Evolutionary conservation across 2,888 invertebrate genomes (phyloP).

Genomic region (Drosophila paracracens): DNA sequence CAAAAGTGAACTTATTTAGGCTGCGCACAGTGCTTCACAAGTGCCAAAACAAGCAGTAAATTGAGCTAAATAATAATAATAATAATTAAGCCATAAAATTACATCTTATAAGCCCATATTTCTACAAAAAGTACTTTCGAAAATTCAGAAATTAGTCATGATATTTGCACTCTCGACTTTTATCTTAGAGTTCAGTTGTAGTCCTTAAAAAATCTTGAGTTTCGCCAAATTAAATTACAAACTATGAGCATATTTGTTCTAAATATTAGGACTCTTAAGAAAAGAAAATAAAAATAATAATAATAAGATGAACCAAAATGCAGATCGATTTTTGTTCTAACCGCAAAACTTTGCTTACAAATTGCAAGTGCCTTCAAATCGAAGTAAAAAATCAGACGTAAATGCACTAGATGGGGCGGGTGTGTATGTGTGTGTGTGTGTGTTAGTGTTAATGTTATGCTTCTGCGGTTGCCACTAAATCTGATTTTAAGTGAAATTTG

Average conservation of each 20-base stretch:
- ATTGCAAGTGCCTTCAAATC: background rate
- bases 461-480: background rate
- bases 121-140: background rate
- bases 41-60: background rate
- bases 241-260: fast-evolving
- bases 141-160: background rate
- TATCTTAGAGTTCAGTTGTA: background rate
- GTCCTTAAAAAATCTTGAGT: background rate
- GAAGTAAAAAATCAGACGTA: background rate
- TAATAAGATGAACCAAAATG: background rate
- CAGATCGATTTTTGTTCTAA: background rate
- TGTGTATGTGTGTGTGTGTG: background rate
- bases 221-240: background rate
- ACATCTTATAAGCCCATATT: background rate
- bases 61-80: background rate
- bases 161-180: background rate
- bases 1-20: constrained; percentile 17
- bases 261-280: background rate
- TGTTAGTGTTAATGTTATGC: background rate
- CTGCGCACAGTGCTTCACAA: constrained; percentile 24
- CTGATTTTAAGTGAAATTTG: constrained; percentile 29
- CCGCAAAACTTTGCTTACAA: background rate
- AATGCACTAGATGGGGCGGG: background rate
- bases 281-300: background rate
- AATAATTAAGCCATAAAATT: background rate